phyloP scores from a whole-genome alignment of 2,888 invertebrate genomes.

The Hoplodrina blanda region DNA sequence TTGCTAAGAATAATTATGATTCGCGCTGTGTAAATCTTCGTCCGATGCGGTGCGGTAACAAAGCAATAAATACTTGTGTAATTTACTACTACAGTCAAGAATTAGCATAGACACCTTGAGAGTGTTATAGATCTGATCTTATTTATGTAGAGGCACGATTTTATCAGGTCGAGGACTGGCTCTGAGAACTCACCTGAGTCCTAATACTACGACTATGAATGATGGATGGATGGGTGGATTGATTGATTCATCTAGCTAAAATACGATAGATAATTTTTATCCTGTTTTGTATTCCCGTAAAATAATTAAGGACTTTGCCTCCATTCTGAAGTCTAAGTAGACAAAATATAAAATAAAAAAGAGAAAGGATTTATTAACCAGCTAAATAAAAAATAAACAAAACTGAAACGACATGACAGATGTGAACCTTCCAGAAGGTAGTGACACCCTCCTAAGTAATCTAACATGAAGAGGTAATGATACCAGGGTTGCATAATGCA shows the following conservation, averaged over 20 bases:
- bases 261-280: too few relatives aligned
- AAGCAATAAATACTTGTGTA: slow-evolving; percentile 64
- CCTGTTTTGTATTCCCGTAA: too few relatives aligned
- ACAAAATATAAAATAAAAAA: too few relatives aligned
- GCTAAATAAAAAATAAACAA: too few relatives aligned
- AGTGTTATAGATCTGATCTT: slow-evolving; percentile 46
- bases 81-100: slow-evolving; percentile 49
- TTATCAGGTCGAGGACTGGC: slow-evolving; percentile 42
- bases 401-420: too few relatives aligned
- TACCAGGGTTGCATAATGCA: slow-evolving; percentile 33
- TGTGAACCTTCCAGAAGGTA: too few relatives aligned
- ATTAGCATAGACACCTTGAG: slow-evolving; percentile 60
- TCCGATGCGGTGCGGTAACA: slow-evolving; percentile 58
- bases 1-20: slow-evolving; percentile 60
- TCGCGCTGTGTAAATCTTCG: slow-evolving; percentile 52
- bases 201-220: too few relatives aligned
- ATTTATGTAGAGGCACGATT: slow-evolving; percentile 39
- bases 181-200: slow-evolving; percentile 12
- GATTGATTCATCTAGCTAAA: too few relatives aligned
- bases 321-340: too few relatives aligned
- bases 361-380: too few relatives aligned
- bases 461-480: slow-evolving; percentile 7
- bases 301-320: too few relatives aligned
- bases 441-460: not conserved
- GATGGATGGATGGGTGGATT: too few relatives aligned